phyloP scores from a whole-genome alignment of 1,140 invertebrate genomes.

The Micrasema minimum region DNA sequence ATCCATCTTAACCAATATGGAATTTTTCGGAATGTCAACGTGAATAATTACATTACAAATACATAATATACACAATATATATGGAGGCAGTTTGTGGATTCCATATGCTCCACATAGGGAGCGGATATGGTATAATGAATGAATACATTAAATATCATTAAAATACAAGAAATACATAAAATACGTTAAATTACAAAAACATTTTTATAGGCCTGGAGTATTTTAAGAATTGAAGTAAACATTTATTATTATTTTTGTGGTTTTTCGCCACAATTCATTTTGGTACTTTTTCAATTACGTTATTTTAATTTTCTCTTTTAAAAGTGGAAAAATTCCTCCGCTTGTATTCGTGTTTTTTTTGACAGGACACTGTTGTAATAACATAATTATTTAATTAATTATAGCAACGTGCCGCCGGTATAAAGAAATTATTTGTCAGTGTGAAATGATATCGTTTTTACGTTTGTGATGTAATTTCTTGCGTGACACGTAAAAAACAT shows the following conservation, averaged over 20 bases:
- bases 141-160: no score
- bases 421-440: conserved; percentile 6
- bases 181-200: no score
- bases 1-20: no score
- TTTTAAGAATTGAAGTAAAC: not conserved
- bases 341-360: conserved; percentile 5
- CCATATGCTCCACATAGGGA: no score
- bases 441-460: conserved; percentile 20
- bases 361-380: conserved; percentile 7
- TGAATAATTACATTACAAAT: no score
- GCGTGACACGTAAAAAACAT: conserved; percentile 17
- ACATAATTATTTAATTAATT: conserved; percentile 26
- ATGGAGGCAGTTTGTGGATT: no score
- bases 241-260: not conserved
- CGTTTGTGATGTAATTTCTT: conserved; percentile 11
- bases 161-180: no score
- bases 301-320: conserved; percentile 1
- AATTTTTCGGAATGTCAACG: no score
- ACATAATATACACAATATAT: no score
- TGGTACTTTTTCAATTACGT: no score
- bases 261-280: no score
- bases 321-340: not conserved
- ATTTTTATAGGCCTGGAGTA: conserved; percentile 1
- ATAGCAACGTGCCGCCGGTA: conserved; percentile 5
- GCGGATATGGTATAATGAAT: no score